A percentile compares a stretch with the other conserved stretches of the same genome.
These are phyloP conservation scores for Phoxinus dragarum DNA, from an alignment of 2,797 vertebrate species.

Conservation along the genomic window DNA sequence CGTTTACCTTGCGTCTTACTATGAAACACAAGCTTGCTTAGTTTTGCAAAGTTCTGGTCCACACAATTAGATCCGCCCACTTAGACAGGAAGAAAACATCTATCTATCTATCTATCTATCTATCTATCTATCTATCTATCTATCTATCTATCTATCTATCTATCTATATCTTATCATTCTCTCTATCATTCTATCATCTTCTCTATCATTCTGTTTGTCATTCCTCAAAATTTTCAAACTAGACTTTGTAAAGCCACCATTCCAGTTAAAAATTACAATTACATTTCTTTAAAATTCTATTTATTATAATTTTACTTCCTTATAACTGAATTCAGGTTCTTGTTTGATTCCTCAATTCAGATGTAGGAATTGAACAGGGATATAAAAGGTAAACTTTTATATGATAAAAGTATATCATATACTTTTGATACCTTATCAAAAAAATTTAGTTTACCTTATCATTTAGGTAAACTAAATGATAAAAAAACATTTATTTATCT, in stretches of 20 bases:
- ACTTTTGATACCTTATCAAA: too few species aligned
- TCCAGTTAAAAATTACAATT: not conserved
- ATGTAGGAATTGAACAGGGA: not conserved
- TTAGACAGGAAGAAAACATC: not conserved
- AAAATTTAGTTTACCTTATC: too few species aligned
- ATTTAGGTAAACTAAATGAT: too few species aligned
- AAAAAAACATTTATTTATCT: too few species aligned
- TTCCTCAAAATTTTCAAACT: not conserved
- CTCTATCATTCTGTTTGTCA: not conserved
- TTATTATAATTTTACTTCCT: not conserved
- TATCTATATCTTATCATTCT: not conserved
- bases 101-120: not conserved
- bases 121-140: not conserved
- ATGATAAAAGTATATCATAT: too few species aligned
- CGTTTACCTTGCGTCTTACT: not conserved
- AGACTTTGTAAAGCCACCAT: not conserved
- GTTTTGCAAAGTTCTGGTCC: not conserved
- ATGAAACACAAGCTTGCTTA: constrained; percentile 5
- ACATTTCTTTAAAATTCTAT: not conserved
- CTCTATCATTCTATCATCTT: not conserved
- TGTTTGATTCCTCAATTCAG: not conserved
- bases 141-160: not conserved
- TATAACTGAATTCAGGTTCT: not conserved
- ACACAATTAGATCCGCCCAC: not conserved
- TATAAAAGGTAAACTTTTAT: not conserved